These are phyloP conservation scores for Drosophila santomea DNA, from an alignment of 1,140 invertebrate species.

Conservation along the genomic window DNA sequence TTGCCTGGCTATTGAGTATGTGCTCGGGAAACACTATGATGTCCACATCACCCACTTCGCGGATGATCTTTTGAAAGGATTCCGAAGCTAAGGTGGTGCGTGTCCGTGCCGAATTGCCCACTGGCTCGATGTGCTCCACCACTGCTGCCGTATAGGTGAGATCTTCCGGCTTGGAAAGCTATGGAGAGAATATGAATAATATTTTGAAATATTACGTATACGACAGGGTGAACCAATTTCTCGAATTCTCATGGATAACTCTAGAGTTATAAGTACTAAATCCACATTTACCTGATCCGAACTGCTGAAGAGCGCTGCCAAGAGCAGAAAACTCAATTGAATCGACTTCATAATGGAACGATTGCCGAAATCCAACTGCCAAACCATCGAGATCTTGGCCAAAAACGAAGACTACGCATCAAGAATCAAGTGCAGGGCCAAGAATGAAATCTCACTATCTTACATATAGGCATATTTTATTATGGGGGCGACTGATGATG, in stretches of 20 bases:
- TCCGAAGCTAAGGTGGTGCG: not conserved
- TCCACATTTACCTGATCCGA: constrained; percentile 19
- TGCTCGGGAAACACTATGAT: constrained; percentile 94
- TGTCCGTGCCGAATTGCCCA: not conserved
- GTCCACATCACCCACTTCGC: constrained; percentile 85
- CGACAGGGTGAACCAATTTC: not conserved
- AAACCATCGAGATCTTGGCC: not conserved
- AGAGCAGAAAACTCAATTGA: not conserved
- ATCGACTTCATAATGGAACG: constrained; percentile 4
- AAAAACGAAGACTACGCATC: constrained; percentile 8
- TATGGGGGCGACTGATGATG: not conserved
- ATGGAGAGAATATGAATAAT: not conserved
- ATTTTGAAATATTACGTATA: not conserved
- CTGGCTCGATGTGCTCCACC: constrained; percentile 81
- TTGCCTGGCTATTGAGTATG: constrained; percentile 73
- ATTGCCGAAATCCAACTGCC: constrained; percentile 16
- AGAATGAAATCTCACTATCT: constrained; percentile 2
- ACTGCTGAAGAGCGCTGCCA: not conserved
- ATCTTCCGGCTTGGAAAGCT: constrained; percentile 85
- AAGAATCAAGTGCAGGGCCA: not conserved
- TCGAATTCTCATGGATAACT: too few species aligned
- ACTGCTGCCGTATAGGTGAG: constrained; percentile 85
- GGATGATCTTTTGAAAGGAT: constrained; percentile 45
- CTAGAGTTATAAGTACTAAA: not conserved
- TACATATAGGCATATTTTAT: constrained; percentile 21